These are phyloP conservation scores for Mandrillus leucophaeus DNA, from an alignment of 2,113 vertebrate genomes.

Conservation along the genomic window DNA sequence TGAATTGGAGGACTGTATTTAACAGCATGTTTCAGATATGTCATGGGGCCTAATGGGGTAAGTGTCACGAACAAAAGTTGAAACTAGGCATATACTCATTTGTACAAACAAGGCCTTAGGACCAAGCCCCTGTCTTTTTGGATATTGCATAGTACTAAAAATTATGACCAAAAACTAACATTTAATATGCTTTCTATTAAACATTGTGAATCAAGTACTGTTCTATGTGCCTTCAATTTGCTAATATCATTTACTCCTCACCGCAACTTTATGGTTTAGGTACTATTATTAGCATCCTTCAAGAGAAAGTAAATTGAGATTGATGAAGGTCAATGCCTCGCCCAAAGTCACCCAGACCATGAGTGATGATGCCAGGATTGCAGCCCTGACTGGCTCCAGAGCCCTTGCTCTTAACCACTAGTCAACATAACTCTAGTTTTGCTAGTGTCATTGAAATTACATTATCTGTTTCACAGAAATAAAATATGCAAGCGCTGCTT, in stretches of 20 bases:
- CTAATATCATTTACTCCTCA: neutral
- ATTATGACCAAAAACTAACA: neutral
- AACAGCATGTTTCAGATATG: neutral
- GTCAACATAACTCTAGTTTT: neutral
- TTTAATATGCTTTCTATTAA: neutral
- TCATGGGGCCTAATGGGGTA: neutral
- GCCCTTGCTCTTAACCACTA: neutral
- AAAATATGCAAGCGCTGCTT: neutral
- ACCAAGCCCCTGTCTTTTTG: neutral
- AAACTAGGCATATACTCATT: neutral
- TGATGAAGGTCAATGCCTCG: constrained; percentile 3
- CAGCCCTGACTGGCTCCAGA: neutral
- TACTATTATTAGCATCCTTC: neutral
- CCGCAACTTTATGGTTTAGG: neutral
- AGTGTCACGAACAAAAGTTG: neutral
- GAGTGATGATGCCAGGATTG: neutral
- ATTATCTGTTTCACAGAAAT: neutral
- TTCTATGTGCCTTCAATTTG: neutral
- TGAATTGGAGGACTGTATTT: neutral
- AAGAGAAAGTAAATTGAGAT: neutral
- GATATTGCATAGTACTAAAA: neutral
- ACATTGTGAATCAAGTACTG: neutral
- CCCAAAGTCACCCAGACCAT: neutral
- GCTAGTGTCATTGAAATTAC: neutral
- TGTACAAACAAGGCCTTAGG: neutral